These are phyloP conservation scores for Plebejus anna DNA, from an alignment of 2,888 invertebrate genomes.

Conservation along the genomic window DNA sequence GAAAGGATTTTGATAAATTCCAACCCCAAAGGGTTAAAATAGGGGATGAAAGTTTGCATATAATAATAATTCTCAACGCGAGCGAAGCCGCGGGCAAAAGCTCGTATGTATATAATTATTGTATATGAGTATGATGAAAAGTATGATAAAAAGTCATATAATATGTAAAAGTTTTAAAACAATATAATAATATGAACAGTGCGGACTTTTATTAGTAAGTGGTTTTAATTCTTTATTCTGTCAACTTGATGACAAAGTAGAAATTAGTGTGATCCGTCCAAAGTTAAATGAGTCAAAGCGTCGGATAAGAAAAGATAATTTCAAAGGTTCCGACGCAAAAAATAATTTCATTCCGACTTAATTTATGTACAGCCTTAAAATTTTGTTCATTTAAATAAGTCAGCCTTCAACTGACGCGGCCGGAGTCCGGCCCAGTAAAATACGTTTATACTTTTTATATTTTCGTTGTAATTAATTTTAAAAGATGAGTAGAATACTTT, in stretches of 20 bases:
- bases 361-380: conserved; percentile 22
- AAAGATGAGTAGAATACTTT: not conserved
- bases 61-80: no score
- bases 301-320: conserved; percentile 20
- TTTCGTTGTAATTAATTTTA: conserved; percentile 13
- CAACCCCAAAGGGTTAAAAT: no score
- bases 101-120: no score
- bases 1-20: no score
- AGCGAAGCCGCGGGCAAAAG: no score
- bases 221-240: not conserved
- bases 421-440: conserved; percentile 1
- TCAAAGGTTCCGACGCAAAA: conserved; percentile 20
- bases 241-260: not conserved
- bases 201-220: not conserved
- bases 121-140: no score
- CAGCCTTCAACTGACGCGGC: not conserved
- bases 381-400: conserved; percentile 24
- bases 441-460: conserved; percentile 15
- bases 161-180: no score
- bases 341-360: conserved; percentile 22
- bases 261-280: conserved; percentile 1
- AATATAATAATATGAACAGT: not conserved
- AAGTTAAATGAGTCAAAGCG: conserved; percentile 7
- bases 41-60: no score
- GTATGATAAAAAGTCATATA: no score